phyloP scores from a whole-genome alignment of 2,113 vertebrate genomes.

The Vidua macroura region DNA sequence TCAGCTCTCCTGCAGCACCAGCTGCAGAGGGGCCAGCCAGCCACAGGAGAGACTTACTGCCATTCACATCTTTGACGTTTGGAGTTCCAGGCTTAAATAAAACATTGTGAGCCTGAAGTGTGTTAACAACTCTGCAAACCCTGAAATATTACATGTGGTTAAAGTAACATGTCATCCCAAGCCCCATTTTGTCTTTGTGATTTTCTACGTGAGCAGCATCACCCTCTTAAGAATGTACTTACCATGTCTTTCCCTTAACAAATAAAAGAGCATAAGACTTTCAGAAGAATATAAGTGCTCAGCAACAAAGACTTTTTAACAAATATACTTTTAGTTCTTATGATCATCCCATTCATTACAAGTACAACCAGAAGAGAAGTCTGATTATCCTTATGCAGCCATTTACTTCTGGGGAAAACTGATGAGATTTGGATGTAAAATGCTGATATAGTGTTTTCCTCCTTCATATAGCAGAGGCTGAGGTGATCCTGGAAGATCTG shows the following conservation, averaged over 20 bases:
- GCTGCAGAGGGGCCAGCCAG: neutral
- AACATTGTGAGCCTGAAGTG: neutral
- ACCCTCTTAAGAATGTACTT: neutral
- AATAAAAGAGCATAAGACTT: neutral
- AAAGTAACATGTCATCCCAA: neutral
- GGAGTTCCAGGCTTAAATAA: neutral
- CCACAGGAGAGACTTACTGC: neutral
- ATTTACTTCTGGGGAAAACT: neutral
- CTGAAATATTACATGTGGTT: neutral
- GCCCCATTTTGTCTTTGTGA: neutral
- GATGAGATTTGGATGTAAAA: neutral
- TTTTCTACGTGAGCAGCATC: neutral
- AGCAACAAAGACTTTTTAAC: neutral
- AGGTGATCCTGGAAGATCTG: neutral
- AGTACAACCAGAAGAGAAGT: neutral
- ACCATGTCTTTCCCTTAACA: neutral
- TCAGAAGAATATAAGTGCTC: neutral
- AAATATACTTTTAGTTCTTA: neutral
- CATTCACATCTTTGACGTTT: fast-evolving
- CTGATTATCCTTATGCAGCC: neutral
- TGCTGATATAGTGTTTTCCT: neutral
- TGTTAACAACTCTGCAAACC: neutral
- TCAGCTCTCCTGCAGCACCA: neutral
- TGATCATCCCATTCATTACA: neutral
- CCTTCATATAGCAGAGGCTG: neutral